Conservation (phyloP, 2,113 vertebrate species). For the Corvus cornix region DNA sequence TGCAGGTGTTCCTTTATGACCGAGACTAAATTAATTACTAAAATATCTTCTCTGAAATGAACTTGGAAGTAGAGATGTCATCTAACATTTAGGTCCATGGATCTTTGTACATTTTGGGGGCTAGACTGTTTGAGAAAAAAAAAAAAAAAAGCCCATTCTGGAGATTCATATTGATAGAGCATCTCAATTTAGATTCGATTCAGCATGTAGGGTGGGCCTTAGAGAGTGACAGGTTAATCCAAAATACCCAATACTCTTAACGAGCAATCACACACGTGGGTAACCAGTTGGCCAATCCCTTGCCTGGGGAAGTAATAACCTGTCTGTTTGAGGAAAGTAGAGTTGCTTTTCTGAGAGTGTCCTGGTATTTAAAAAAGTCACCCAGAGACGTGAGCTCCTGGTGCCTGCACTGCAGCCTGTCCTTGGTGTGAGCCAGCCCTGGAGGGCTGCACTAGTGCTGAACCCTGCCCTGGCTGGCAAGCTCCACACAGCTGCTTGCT, state of each 20-base stretch:
- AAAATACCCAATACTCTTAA: background rate
- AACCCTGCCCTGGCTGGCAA: background rate
- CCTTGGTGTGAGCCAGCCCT: background rate
- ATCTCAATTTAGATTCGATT: background rate
- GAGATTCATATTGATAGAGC: background rate
- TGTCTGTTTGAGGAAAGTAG: background rate
- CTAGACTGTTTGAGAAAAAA: background rate
- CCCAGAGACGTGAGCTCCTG: background rate
- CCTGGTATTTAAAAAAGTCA: background rate
- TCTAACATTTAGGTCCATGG: background rate
- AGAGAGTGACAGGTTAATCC: background rate
- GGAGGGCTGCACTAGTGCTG: background rate
- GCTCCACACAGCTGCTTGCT: background rate
- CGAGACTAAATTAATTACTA: background rate
- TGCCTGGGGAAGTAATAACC: background rate
- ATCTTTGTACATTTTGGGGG: background rate
- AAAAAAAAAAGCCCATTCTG: background rate
- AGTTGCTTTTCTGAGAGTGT: background rate
- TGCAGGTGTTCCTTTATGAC: background rate
- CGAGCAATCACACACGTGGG: background rate
- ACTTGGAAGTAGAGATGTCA: background rate
- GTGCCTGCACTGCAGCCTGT: background rate
- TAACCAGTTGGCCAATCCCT: accelerated
- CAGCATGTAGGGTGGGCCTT: background rate
- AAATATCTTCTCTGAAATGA: background rate